These are phyloP conservation scores for Metridium senile DNA, from an alignment of 92 coral and sea anemone species.

Conservation along the genomic window DNA sequence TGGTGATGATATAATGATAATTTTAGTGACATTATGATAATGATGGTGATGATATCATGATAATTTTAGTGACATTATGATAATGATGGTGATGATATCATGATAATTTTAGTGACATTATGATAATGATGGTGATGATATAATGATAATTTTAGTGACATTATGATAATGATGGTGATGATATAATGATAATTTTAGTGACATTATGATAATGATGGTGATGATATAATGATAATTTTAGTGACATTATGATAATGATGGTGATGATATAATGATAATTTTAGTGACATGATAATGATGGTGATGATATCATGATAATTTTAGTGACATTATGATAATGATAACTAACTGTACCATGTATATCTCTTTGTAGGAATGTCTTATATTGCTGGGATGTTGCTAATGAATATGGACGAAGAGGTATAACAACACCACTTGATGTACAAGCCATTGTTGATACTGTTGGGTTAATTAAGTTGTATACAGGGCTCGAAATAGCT, in stretches of 20 bases:
- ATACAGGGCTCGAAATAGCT: too few species aligned
- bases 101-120: too few species aligned
- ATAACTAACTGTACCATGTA: neutral
- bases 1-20: neutral
- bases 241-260: neutral
- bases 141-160: neutral
- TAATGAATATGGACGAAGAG: constrained; percentile 93
- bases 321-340: neutral
- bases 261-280: neutral
- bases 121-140: neutral
- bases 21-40: neutral
- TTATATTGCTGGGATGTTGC: constrained; percentile 92
- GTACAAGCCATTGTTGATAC: neutral
- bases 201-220: neutral
- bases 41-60: neutral
- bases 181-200: neutral
- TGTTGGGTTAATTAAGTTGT: neutral
- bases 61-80: neutral
- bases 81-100: neutral
- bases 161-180: neutral
- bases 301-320: neutral
- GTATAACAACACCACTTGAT: constrained; percentile 20
- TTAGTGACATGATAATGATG: neutral
- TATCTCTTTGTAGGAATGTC: constrained; percentile 75
- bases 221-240: neutral